These are phyloP conservation scores for Diogma glabrata DNA, from an alignment of 2,888 invertebrate species.

Conservation along the genomic window DNA sequence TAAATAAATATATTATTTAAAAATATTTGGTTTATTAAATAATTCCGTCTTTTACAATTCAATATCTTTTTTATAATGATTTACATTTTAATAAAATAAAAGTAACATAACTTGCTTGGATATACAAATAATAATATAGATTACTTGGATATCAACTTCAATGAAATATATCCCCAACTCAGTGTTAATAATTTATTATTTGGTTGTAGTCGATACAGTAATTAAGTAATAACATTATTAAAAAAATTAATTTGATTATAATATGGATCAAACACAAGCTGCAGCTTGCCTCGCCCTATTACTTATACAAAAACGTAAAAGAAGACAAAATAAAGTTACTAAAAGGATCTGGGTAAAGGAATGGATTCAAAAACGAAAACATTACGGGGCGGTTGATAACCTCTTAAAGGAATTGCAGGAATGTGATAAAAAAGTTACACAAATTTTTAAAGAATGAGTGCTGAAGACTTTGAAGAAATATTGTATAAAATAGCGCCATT, in stretches of 20 bases:
- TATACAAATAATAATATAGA: too few relatives aligned
- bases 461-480: constrained; percentile 1
- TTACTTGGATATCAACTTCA: too few relatives aligned
- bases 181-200: neutral
- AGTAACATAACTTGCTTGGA: too few relatives aligned
- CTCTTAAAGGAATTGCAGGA: neutral
- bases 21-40: too few relatives aligned
- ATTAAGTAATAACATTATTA: neutral
- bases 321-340: neutral
- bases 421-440: neutral
- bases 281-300: too few relatives aligned
- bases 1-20: too few relatives aligned
- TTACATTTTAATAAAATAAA: too few relatives aligned
- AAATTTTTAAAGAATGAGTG: too few relatives aligned
- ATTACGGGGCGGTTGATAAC: neutral
- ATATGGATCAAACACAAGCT: neutral
- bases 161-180: too few relatives aligned
- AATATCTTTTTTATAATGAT: too few relatives aligned
- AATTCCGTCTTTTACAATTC: too few relatives aligned
- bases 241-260: neutral
- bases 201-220: neutral
- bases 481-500: neutral
- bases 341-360: neutral
- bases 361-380: neutral
- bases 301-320: neutral